Conservation (phyloP, 2,113 vertebrate genomes). For the Columba janthina region DNA sequence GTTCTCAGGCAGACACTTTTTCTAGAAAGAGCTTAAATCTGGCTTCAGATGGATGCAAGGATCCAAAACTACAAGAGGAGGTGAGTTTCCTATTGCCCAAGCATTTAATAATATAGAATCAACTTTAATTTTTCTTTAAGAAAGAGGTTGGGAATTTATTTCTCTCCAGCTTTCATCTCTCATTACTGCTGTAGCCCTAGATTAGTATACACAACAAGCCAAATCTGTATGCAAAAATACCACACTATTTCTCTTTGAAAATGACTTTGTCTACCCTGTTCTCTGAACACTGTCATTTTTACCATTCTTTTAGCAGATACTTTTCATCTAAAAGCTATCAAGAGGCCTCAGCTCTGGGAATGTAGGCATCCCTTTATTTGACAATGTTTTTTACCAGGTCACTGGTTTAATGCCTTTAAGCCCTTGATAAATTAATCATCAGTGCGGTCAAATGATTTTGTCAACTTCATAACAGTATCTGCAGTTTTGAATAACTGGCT, state of each 20-base stretch:
- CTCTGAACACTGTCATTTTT: background rate
- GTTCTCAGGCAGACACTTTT: background rate
- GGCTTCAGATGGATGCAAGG: background rate
- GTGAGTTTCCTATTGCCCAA: background rate
- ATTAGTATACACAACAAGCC: background rate
- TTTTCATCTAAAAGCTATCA: conserved; percentile 27
- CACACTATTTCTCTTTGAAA: background rate
- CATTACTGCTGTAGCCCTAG: background rate
- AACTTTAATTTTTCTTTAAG: background rate
- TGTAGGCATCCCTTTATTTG: conserved; percentile 20
- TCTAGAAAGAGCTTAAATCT: background rate
- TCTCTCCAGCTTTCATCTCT: background rate
- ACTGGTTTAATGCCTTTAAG: conserved; percentile 67
- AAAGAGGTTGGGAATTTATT: background rate
- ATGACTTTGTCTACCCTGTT: background rate
- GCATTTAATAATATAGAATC: background rate
- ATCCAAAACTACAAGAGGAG: background rate
- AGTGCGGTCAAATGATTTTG: conserved; percentile 42
- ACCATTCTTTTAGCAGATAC: background rate
- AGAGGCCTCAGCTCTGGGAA: conserved; percentile 40
- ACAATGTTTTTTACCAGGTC: conserved; percentile 61
- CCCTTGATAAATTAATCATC: conserved; percentile 72
- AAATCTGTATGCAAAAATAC: background rate
- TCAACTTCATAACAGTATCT: conserved; percentile 49
- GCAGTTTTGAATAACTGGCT: conserved; percentile 32